A percentile compares a stretch with the other conserved stretches of the same genome.
phyloP scores from a whole-genome alignment of 2,113 vertebrate species.

The Chunga burmeisteri region DNA sequence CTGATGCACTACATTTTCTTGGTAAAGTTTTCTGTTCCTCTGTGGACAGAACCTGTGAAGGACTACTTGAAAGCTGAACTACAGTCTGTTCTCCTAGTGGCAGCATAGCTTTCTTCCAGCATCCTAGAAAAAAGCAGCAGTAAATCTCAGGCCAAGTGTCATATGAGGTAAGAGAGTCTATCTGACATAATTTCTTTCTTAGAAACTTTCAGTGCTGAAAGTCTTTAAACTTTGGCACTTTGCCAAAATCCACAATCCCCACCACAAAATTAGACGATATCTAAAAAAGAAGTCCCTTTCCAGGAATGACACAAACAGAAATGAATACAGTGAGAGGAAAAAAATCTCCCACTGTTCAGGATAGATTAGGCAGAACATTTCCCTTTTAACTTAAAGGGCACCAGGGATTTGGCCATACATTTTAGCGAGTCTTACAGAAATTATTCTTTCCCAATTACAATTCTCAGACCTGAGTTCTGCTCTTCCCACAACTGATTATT shows the following conservation, averaged over 20 bases:
- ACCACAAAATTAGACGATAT: conserved; percentile 41
- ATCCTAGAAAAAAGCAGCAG: neutral
- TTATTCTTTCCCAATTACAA: neutral
- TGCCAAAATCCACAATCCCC: conserved; percentile 30
- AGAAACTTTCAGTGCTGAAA: conserved; percentile 36
- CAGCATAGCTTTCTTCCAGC: neutral
- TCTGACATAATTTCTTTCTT: conserved; percentile 49
- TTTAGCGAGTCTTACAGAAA: neutral
- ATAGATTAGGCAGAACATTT: conserved; percentile 4
- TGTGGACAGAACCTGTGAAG: neutral
- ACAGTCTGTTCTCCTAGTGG: neutral
- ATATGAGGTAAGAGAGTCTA: conserved; percentile 25
- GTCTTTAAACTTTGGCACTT: neutral
- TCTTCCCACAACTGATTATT: neutral
- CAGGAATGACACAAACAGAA: conserved; percentile 50
- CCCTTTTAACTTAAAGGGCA: neutral
- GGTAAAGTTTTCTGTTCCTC: neutral
- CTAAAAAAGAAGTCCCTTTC: conserved; percentile 36
- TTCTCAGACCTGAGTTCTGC: neutral
- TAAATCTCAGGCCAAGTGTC: conserved; percentile 14
- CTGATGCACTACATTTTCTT: neutral
- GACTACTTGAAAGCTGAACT: neutral
- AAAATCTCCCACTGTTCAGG: neutral
- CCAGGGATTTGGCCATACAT: neutral
- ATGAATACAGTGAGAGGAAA: neutral